phyloP scores from a whole-genome alignment of 2,888 invertebrate species.

The Epirrita christyi region DNA sequence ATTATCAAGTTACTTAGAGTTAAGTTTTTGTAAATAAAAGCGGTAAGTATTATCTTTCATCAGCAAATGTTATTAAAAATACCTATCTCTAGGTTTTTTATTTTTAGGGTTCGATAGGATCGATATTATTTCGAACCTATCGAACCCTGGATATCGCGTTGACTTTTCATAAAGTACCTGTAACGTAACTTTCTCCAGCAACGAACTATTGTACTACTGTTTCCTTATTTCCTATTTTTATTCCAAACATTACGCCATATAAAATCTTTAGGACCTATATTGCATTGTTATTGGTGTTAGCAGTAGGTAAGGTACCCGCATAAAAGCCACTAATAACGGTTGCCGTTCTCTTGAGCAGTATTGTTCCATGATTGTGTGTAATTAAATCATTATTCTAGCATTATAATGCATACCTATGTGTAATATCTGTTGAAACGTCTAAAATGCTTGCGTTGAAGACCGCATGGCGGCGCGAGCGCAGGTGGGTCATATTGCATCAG shows the following conservation, averaged over 20 bases:
- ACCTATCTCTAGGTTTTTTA: no score
- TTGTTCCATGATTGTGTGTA: conserved; percentile 24
- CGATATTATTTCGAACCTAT: no score
- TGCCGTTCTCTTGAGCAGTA: conserved; percentile 19
- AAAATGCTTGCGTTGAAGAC: conserved; percentile 69
- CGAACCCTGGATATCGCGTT: no score
- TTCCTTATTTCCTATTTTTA: conserved; percentile 4
- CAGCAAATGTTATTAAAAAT: no score
- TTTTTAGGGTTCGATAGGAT: no score
- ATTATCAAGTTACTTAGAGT: no score
- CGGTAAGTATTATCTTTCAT: no score
- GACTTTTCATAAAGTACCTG: not conserved
- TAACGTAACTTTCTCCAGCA: not conserved
- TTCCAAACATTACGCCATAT: conserved; percentile 13
- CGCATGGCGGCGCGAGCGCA: conserved; percentile 70
- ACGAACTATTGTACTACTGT: conserved; percentile 2
- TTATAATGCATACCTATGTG: conserved; percentile 32
- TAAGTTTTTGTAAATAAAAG: no score
- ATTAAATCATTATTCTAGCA: conserved; percentile 31
- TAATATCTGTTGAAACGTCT: conserved; percentile 48
- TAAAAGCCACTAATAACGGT: conserved; percentile 25
- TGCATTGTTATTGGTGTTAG: conserved; percentile 31
- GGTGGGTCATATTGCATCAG: conserved; percentile 66
- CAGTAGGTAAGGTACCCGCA: no score
- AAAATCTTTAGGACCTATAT: conserved; percentile 16